These are phyloP conservation scores for Dione vanillae DNA, from an alignment of 2,888 invertebrate species.

Conservation along the genomic window DNA sequence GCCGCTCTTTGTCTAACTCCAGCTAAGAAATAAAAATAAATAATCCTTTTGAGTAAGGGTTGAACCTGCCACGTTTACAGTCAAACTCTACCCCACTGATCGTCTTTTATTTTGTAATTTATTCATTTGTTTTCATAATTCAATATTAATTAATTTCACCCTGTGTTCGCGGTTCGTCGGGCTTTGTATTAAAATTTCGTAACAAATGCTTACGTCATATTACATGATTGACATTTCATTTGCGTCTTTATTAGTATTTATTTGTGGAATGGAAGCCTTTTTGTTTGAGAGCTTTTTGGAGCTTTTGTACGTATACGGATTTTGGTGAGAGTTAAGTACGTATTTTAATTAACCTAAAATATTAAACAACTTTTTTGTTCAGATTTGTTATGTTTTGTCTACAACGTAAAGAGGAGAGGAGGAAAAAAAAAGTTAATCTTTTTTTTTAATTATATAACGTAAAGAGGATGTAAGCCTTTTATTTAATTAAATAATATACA, in stretches of 20 bases:
- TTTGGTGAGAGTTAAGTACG: background rate
- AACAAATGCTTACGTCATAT: slow-evolving; percentile 40
- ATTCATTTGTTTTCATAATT: slow-evolving; percentile 64
- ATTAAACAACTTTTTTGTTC: slow-evolving; percentile 1
- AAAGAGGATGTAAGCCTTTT: background rate
- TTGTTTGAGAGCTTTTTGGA: slow-evolving; percentile 2
- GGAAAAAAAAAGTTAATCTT: no score
- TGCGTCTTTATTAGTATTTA: slow-evolving; percentile 32
- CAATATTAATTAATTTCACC: slow-evolving; percentile 58
- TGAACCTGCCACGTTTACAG: no score
- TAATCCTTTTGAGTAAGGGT: no score
- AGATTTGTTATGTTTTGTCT: background rate
- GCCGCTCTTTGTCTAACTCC: no score
- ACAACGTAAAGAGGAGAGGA: no score
- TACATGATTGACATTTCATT: slow-evolving; percentile 39
- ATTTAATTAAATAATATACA: background rate
- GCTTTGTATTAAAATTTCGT: slow-evolving; percentile 39
- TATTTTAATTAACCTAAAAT: slow-evolving; percentile 3
- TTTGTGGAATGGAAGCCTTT: background rate
- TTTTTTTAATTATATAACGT: no score
- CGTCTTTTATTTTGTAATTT: slow-evolving; percentile 44
- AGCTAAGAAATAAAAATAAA: no score
- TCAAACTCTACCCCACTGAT: background rate
- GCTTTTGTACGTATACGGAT: slow-evolving; percentile 4
- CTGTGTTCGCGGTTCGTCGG: slow-evolving; percentile 42